Conservation (phyloP, 2,113 vertebrate genomes). For the Ciconia stormi region DNA sequence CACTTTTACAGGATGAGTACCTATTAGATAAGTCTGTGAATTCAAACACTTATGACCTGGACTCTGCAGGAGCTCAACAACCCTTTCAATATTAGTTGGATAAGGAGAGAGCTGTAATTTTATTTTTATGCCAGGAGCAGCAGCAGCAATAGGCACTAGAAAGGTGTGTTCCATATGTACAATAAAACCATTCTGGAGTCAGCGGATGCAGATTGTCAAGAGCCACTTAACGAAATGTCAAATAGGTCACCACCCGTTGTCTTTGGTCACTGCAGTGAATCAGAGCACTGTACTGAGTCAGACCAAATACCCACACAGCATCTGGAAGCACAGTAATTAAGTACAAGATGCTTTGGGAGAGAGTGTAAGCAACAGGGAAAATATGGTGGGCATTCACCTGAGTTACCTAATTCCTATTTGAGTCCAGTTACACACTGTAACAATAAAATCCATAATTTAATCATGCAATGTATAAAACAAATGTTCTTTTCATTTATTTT, state of each 20-base stretch:
- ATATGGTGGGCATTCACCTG: background rate
- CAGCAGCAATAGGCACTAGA: background rate
- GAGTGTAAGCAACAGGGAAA: background rate
- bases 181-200: background rate
- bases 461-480: background rate
- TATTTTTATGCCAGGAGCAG: background rate
- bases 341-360: background rate
- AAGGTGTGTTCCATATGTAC: fast-evolving
- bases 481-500: background rate
- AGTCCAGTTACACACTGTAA: background rate
- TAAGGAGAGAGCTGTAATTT: background rate
- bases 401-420: background rate
- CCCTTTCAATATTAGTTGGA: background rate
- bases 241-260: background rate
- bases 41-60: background rate
- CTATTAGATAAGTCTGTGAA: background rate
- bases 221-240: background rate
- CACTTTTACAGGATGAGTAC: background rate
- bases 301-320: background rate
- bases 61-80: background rate
- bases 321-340: background rate
- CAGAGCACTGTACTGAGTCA: background rate
- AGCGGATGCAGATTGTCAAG: background rate
- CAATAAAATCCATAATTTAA: background rate
- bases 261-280: background rate